Base-by-base conservation (phyloP, 1,140 invertebrate species). In the Cydia amplana region DNA sequence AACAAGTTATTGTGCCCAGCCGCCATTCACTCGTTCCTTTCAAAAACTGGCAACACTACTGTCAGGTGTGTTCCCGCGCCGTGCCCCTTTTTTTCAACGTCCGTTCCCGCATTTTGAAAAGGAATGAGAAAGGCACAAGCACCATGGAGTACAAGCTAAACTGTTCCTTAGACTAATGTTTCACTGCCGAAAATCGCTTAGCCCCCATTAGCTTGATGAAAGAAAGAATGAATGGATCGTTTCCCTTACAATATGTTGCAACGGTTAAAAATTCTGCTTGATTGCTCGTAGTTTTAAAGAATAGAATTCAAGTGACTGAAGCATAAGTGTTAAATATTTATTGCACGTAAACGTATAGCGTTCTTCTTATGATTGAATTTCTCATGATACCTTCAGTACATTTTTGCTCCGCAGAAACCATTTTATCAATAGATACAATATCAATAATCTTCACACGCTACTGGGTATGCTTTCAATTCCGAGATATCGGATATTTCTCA, bases 31-130 rank as follows among this genome's bases (percentile, higher is more conserved):
- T 86, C 80, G 87, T 84, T 85, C 85, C 85, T 87, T 87, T 89
- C 86, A 90, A 91, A 91, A 91, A 93, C 91, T 91, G 86, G 91
- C 89, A 91, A 91, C 90, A 90, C 89, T 85, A 87, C 87, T 90
- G 89, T 91, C 91, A 93, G 90, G 90, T 91, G 90, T 88, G 90
- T 91, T 91, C 90, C 88, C 86, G 88, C 87, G 88, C 87, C 88
- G 88, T 89, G 88, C 87, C 91, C 90, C 87, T 90, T 93, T 93
- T 77, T 93, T 91, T 91, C 82, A 91, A 92, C 91, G 91, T 92
- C 91, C 90, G 88, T 91, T 91, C 85, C 83, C 80, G 81, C 80
- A 77, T 67, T 75, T 74, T 75, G 75, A 40, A 18, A 10, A 14
- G 49, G 18, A 20, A 23, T 23, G 7, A 51, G 2, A 49, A 51